Percentiles rank a stretch among this genome's conserved stretches.
Evolutionary conservation across 2,888 invertebrate genomes (phyloP).

Genomic region (Melanophora roralis): DNA sequence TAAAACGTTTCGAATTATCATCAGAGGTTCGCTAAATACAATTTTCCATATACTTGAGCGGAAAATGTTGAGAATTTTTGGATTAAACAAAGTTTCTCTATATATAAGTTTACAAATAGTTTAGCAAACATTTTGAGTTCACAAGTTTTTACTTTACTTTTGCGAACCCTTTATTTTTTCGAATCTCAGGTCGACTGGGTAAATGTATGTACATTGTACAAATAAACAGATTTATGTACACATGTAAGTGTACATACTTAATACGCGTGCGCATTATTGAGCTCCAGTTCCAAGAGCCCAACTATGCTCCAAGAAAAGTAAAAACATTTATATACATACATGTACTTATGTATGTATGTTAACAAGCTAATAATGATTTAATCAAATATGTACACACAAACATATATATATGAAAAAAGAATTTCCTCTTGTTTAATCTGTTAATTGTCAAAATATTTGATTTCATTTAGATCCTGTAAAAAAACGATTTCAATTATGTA

Average conservation of each 20-base stretch:
- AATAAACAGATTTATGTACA: constrained; percentile 40
- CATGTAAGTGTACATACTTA: constrained; percentile 36
- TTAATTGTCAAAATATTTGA: background rate
- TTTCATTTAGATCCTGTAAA: background rate
- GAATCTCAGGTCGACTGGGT: too few relatives aligned
- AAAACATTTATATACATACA: background rate
- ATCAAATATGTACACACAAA: background rate
- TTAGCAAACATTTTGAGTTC: too few relatives aligned
- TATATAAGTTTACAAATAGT: too few relatives aligned
- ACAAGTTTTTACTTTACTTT: too few relatives aligned
- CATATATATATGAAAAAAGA: too few relatives aligned
- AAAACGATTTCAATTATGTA: background rate
- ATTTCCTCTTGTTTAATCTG: background rate
- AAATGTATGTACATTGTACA: constrained; percentile 17
- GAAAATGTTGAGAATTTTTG: too few relatives aligned
- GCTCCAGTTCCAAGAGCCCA: constrained; percentile 55
- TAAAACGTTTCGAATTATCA: too few relatives aligned
- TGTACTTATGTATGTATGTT: background rate
- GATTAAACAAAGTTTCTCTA: too few relatives aligned
- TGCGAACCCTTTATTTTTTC: too few relatives aligned
- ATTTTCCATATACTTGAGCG: too few relatives aligned
- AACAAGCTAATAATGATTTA: background rate
- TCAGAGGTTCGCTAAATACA: too few relatives aligned
- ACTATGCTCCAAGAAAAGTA: constrained; percentile 20
- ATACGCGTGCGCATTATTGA: constrained; percentile 65